These are phyloP conservation scores for Brenthis hecate DNA, from an alignment of 2,888 invertebrate genomes.

Conservation along the genomic window DNA sequence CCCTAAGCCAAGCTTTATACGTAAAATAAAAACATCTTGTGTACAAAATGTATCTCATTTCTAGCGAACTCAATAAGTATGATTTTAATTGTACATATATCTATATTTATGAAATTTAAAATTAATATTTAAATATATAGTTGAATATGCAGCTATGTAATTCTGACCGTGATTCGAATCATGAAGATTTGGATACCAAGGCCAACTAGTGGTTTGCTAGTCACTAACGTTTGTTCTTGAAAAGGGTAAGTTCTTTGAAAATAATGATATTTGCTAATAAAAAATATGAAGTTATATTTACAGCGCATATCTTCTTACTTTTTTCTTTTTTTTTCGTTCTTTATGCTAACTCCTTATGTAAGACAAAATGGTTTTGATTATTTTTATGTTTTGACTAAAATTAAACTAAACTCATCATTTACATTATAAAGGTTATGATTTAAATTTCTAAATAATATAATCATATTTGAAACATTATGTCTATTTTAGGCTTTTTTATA, in stretches of 20 bases:
- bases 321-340: too few relatives aligned
- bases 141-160: constrained; percentile 14
- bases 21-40: too few relatives aligned
- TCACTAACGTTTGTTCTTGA: constrained; percentile 26
- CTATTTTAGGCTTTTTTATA: constrained; percentile 8
- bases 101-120: background rate
- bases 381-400: background rate
- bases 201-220: constrained; percentile 34
- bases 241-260: constrained; percentile 5
- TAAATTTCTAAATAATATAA: constrained; percentile 3
- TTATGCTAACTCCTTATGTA: too few relatives aligned
- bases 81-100: too few relatives aligned
- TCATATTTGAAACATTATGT: background rate
- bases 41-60: too few relatives aligned
- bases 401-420: background rate
- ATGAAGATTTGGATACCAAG: constrained; percentile 35
- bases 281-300: too few relatives aligned
- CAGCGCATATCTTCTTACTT: too few relatives aligned
- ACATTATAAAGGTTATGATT: constrained; percentile 1
- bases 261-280: too few relatives aligned
- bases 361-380: too few relatives aligned
- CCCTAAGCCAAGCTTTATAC: too few relatives aligned
- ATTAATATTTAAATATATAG: background rate
- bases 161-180: constrained; percentile 30
- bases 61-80: too few relatives aligned